Base-by-base conservation (phyloP, 2,888 invertebrate species). In the Ellobium chinense region DNA sequence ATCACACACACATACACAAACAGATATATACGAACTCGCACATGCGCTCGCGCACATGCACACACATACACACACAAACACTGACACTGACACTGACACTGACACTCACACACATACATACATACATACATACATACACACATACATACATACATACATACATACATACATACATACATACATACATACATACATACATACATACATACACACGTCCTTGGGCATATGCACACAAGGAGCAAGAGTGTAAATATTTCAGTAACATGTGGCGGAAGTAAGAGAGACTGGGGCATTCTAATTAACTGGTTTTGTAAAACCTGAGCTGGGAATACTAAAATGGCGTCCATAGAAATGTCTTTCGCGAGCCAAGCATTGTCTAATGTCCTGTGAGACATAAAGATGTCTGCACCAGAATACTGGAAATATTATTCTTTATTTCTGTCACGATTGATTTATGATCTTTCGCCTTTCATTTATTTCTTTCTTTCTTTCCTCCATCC, bases 51-150 rank as follows among this genome's bases (percentile, higher is more conserved):
- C n/a, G n/a, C n/a, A n/a, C n/a, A n/a, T n/a, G n/a, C n/a, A n/a
- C n/a, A n/a, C 60, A 60, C 7, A 60, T 46, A 46, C 9, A n/a
- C 12, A 68, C 7, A 18, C 7, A 34, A 2, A 68, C 21, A 68
- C 68, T n/a, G 21, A 34, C 14, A 66, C n/a, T 36, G 4, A 66
- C n/a, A 5, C 66, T 34, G 24, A 66, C 70, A 70, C 70, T 1
- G 27, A 54, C 70, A 70, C 70, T 7, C 70, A 75, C 37, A 65
- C 37, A 75, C 12, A 75, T 36, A 65, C 36, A 74, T 29, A 62
- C 18, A 62, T 18, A 74, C 24, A 62, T 31, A 75, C 27, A 75
- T 14, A n/a, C n/a, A 62, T 29, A 60, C 14, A 75, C 9, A 29
- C 31, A 1, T 29, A 39, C n/a, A 65, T 36, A 39, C 29, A n/a